A percentile compares a stretch with the other conserved stretches of the same genome.
Evolutionary conservation across 1,140 invertebrate species (phyloP).

Genomic region (Pollicipes pollicipes): DNA sequence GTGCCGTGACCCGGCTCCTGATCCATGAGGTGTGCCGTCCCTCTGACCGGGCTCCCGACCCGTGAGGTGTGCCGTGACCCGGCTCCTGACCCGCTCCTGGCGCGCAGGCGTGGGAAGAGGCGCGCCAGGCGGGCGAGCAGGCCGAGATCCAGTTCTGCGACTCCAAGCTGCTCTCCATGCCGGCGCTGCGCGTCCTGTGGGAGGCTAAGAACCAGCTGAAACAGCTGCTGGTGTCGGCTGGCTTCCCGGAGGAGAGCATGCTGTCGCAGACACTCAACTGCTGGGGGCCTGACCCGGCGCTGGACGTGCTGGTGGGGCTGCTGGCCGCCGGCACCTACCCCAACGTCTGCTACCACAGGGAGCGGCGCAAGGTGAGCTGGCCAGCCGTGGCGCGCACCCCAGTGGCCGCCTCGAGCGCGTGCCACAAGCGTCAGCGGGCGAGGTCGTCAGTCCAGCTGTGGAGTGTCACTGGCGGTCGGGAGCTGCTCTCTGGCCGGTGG

Average conservation of each 20-base stretch:
- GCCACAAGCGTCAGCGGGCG: too few species aligned
- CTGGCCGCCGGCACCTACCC: slow-evolving; percentile 85
- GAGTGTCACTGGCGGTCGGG: too few species aligned
- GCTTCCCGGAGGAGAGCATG: slow-evolving; percentile 78
- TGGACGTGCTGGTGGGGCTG: slow-evolving; percentile 71
- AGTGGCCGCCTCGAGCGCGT: too few species aligned
- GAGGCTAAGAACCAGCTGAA: slow-evolving; percentile 85
- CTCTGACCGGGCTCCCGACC: too few species aligned
- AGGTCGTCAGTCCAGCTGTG: too few species aligned
- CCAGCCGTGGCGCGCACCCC: too few species aligned
- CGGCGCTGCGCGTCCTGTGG: slow-evolving; percentile 70
- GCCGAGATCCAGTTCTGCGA: slow-evolving; percentile 74
- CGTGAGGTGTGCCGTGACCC: too few species aligned
- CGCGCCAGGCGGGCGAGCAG: slow-evolving; percentile 50
- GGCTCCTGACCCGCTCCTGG: background rate
- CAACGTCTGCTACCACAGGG: slow-evolving; percentile 88
- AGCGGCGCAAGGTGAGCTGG: slow-evolving; percentile 74
- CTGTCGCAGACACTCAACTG: slow-evolving; percentile 34
- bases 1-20: too few species aligned
- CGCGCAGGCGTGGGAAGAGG: slow-evolving; percentile 52
- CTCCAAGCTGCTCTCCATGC: slow-evolving; percentile 65
- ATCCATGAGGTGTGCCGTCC: too few species aligned
- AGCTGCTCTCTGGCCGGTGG: too few species aligned
- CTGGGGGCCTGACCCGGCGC: slow-evolving; percentile 49
- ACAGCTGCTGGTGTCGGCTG: slow-evolving; percentile 56